Percentiles rank a stretch among this genome's conserved stretches.
These are phyloP conservation scores for Drosophila yooni DNA, from an alignment of 2,888 invertebrate species.

Conservation along the genomic window DNA sequence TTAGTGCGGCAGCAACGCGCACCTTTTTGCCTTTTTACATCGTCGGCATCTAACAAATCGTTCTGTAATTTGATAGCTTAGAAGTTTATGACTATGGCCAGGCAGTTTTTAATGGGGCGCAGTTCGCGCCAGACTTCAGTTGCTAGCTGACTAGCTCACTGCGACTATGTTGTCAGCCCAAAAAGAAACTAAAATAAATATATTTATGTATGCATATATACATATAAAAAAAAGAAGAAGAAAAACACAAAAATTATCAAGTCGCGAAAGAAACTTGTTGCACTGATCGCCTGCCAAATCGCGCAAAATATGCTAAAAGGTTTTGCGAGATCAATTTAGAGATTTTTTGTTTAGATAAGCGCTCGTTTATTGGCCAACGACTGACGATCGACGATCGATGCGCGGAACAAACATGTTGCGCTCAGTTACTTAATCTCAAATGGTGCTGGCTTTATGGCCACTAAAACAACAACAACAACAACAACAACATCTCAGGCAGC, in stretches of 20 bases:
- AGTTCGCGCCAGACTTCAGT: conserved; percentile 57
- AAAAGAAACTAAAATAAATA: conserved; percentile 10
- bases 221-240: conserved; percentile 9
- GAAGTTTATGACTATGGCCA: conserved; percentile 80
- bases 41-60: conserved; percentile 81
- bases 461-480: conserved; percentile 20
- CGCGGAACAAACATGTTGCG: conserved; percentile 69
- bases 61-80: conserved; percentile 82
- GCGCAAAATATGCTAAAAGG: conserved; percentile 82
- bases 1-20: conserved; percentile 58
- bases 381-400: conserved; percentile 38
- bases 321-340: conserved; percentile 80
- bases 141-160: conserved; percentile 31
- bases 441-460: conserved; percentile 68
- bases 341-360: conserved; percentile 78
- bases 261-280: conserved; percentile 42
- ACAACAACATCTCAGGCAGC: conserved; percentile 39
- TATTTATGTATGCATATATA: conserved; percentile 15
- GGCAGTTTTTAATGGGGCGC: conserved; percentile 79
- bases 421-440: conserved; percentile 76
- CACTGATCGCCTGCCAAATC: conserved; percentile 73
- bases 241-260: conserved; percentile 26
- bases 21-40: conserved; percentile 62
- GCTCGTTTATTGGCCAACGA: conserved; percentile 75
- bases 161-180: conserved; percentile 42